These are phyloP conservation scores for Sebastes iracundus DNA, from an alignment of 2,797 vertebrate species.

Conservation along the genomic window DNA sequence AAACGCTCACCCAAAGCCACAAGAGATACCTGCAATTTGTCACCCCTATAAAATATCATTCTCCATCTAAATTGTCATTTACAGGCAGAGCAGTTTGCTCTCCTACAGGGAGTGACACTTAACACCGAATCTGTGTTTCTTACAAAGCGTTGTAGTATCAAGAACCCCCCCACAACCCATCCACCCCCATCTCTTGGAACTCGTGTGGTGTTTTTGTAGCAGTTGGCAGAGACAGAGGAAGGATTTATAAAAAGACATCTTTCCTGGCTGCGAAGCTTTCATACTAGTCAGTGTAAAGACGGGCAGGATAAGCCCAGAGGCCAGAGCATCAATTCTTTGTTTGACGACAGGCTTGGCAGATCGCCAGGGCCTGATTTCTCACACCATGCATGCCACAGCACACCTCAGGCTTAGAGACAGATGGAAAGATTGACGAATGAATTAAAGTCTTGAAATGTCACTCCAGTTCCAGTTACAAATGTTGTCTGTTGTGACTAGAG, in stretches of 20 bases:
- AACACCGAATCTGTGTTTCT: conserved; percentile 56
- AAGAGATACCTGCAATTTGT: conserved; percentile 85
- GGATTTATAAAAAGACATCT: conserved; percentile 82
- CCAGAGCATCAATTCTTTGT: conserved; percentile 85
- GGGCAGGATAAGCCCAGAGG: conserved; percentile 77
- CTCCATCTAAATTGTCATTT: conserved; percentile 73
- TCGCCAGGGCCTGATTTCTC: conserved; percentile 83
- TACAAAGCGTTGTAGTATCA: conserved; percentile 62
- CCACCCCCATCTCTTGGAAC: conserved; percentile 8
- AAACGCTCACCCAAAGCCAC: conserved; percentile 72
- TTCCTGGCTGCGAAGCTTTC: conserved; percentile 83
- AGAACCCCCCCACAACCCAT: not conserved
- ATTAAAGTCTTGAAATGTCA: conserved; percentile 73
- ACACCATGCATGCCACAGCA: conserved; percentile 82
- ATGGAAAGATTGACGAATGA: conserved; percentile 70
- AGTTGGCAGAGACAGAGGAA: conserved; percentile 85
- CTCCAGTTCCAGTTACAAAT: conserved; percentile 39
- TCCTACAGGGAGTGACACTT: conserved; percentile 71
- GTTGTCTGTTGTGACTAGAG: not conserved
- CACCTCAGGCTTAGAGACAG: conserved; percentile 71
- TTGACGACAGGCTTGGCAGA: conserved; percentile 81
- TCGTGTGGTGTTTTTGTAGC: conserved; percentile 75
- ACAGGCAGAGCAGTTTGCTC: conserved; percentile 66
- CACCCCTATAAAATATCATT: conserved; percentile 83
- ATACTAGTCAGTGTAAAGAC: conserved; percentile 78